Percentiles rank a stretch among this genome's conserved stretches.
phyloP scores from a whole-genome alignment of 2,888 invertebrate species.

The Ctenicera cuprea region DNA sequence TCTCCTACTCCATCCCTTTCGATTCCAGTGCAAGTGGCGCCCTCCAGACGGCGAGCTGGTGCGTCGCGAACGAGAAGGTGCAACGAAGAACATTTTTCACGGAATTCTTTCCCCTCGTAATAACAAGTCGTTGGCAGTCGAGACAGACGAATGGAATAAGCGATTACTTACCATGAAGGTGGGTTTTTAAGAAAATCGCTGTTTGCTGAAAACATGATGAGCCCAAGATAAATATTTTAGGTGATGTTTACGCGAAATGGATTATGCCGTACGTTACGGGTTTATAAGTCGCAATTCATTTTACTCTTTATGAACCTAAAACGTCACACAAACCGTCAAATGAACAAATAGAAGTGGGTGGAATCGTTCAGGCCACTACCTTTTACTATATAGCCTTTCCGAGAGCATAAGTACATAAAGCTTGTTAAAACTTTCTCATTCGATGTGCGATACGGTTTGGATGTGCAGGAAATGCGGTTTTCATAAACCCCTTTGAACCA shows the following conservation, averaged over 20 bases:
- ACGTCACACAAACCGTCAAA: conserved; percentile 27
- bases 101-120: conserved; percentile 66
- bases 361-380: conserved; percentile 30
- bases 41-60: conserved; percentile 61
- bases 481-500: conserved; percentile 49
- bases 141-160: conserved; percentile 68
- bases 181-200: conserved; percentile 65
- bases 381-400: conserved; percentile 1
- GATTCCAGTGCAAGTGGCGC: conserved; percentile 63
- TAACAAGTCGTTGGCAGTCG: conserved; percentile 67
- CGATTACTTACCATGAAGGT: conserved; percentile 68
- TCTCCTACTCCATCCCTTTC: conserved; percentile 60
- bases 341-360: conserved; percentile 26
- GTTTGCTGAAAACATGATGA: conserved; percentile 66
- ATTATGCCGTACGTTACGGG: conserved; percentile 51
- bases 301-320: conserved; percentile 20
- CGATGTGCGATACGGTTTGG: conserved; percentile 51
- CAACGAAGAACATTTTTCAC: conserved; percentile 67
- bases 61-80: conserved; percentile 62
- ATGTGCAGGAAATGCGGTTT: conserved; percentile 54
- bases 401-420: conserved; percentile 47
- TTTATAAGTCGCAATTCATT: conserved; percentile 39
- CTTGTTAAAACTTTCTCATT: conserved; percentile 58
- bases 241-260: conserved; percentile 58
- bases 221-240: conserved; percentile 62